Percentiles rank a stretch among this genome's conserved stretches.
Conservation (phyloP, 2,113 vertebrate genomes). For the Eublepharis macularius region DNA sequence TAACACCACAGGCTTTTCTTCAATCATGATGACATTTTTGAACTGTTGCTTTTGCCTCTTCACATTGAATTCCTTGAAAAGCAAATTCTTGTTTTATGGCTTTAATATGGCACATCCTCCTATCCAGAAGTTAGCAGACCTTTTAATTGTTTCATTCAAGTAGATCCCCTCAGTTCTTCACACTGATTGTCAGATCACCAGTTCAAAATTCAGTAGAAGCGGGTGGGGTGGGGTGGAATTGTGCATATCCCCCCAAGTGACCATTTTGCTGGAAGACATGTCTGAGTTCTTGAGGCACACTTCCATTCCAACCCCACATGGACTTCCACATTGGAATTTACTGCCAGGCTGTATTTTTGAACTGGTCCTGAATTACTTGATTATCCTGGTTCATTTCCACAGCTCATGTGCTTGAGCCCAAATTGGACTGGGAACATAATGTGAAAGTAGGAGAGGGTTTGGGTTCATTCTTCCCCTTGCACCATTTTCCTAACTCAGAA, state of each 20-base stretch:
- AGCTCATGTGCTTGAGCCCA: not conserved
- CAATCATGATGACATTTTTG: constrained; percentile 44
- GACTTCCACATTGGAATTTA: not conserved
- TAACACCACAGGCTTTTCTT: constrained; percentile 58
- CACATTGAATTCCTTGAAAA: constrained; percentile 40
- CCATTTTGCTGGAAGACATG: not conserved
- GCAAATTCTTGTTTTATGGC: too few relatives aligned
- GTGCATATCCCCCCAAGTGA: not conserved
- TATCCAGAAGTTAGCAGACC: not conserved
- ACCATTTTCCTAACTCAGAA: too few relatives aligned
- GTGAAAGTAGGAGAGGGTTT: too few relatives aligned
- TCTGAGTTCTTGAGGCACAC: not conserved
- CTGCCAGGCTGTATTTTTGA: not conserved
- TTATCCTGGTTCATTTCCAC: not conserved
- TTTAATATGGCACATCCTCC: too few relatives aligned
- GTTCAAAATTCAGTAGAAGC: not conserved
- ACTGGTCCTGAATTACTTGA: not conserved
- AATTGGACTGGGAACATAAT: too few relatives aligned
- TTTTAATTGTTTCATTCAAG: not conserved
- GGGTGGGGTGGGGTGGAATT: not conserved
- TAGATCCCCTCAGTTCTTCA: not conserved
- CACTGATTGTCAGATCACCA: not conserved
- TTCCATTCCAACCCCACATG: not conserved
- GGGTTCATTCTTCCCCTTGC: too few relatives aligned
- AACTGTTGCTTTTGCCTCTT: constrained; percentile 39